Evolutionary conservation across 1,140 invertebrate species (phyloP), one percentile per base, ranked within the genome.

Genomic region (Pseudomyrmex pallidus): DNA sequence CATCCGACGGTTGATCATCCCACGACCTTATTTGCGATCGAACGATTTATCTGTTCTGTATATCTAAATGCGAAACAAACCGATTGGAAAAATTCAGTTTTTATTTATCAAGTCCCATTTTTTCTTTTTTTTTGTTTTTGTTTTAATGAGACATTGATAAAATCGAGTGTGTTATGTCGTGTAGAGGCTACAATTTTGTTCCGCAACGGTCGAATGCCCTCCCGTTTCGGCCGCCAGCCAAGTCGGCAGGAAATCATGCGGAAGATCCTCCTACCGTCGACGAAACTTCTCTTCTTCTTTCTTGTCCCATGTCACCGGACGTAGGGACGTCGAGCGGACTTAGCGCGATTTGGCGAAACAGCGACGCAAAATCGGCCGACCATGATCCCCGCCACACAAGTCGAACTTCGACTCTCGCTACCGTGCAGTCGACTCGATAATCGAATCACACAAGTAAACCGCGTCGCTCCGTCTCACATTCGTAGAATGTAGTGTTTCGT

Each of bases 261-360:
- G 76, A 87, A 89, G 74, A 89, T 85, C 17, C 76, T 67, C 22
- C 61, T 74, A 82, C 72, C 84, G 48, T 57, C 68, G 64, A 74
- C 67, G 22, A 84, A 80, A 64, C 64, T 88, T 85, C 48, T 54
- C 63, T 62, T 88, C 72, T 77, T 59, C 68, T 82, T 80, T 20
- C 52, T 86, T 61, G 83, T 77, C 83, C 73, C 66, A 85, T 54
- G 62, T 77, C 78, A 82, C 74, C 82, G 83, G 83, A 70, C 59
- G 61, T 64, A 67, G 66, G 74, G 48, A 86, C 54, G 46, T 52
- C 25, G 56, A 70, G 64, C 61, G 57, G 52, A 61, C 63, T 76
- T 54, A 57, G 66, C 48, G 62, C 44, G 48, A 85, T 56, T 62
- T 52, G 15, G 74, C 15, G 82, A 77, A 82, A 76, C 83, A 35